phyloP scores from a whole-genome alignment of 2,888 invertebrate genomes.

The Morpho achilles region DNA sequence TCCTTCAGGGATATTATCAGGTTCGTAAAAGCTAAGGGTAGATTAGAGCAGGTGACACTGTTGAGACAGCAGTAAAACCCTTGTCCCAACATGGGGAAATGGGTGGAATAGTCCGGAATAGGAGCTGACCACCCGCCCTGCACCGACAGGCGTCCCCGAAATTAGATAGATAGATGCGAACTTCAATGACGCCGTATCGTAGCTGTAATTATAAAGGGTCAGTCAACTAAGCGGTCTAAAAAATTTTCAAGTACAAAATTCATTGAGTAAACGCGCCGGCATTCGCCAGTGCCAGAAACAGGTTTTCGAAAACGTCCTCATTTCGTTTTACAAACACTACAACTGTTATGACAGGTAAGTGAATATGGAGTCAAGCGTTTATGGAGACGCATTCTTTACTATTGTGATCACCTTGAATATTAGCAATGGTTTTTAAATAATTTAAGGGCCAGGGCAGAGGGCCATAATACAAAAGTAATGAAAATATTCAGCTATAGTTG shows the following conservation, averaged over 20 bases:
- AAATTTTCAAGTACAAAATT: constrained; percentile 40
- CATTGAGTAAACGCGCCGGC: constrained; percentile 45
- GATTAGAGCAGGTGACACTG: too few relatives aligned
- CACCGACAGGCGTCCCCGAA: too few relatives aligned
- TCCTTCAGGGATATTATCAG: too few relatives aligned
- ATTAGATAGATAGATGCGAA: neutral
- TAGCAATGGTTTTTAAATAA: neutral
- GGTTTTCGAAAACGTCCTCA: constrained; percentile 52
- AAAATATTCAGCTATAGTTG: too few relatives aligned
- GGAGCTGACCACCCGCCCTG: too few relatives aligned
- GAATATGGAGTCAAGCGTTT: constrained; percentile 27
- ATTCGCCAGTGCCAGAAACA: constrained; percentile 43
- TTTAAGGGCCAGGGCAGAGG: neutral
- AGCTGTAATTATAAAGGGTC: constrained; percentile 33
- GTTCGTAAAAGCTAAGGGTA: too few relatives aligned
- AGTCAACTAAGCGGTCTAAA: constrained; percentile 31
- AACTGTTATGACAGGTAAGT: constrained; percentile 43
- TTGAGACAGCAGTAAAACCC: too few relatives aligned
- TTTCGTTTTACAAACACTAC: constrained; percentile 49
- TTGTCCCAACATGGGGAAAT: too few relatives aligned
- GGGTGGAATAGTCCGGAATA: too few relatives aligned
- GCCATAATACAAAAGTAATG: too few relatives aligned
- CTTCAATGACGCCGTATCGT: constrained; percentile 3
- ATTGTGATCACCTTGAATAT: neutral
- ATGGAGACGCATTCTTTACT: constrained; percentile 1